Evolutionary conservation across 2,888 invertebrate genomes (phyloP).

Genomic region (Brachyptera risi): DNA sequence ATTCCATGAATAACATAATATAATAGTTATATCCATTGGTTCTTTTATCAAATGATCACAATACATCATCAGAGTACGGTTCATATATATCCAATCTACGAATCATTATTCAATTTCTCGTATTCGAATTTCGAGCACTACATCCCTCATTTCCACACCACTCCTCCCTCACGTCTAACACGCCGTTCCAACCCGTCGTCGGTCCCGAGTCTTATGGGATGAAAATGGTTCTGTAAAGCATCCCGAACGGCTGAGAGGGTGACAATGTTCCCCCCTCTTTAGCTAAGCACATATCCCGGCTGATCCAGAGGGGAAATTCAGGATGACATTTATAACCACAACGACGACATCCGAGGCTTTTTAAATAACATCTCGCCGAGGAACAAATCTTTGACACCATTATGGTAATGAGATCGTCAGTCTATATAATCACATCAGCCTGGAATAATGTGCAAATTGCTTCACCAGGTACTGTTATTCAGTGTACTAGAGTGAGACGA

Average conservation of each 20-base stretch:
- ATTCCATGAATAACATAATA: too few species aligned
- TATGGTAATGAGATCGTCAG: not conserved
- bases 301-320: not conserved
- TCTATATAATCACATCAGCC: not conserved
- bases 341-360: not conserved
- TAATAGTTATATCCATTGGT: too few species aligned
- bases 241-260: not conserved
- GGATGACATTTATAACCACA: not conserved
- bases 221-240: not conserved
- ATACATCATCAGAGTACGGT: too few species aligned
- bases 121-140: too few species aligned
- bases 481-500: too few species aligned
- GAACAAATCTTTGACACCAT: not conserved
- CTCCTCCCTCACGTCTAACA: too few species aligned
- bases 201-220: not conserved
- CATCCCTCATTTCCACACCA: too few species aligned
- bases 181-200: too few species aligned
- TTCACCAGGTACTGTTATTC: not conserved
- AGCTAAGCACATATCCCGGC: not conserved
- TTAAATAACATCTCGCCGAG: not conserved
- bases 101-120: too few species aligned
- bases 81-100: too few species aligned
- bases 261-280: not conserved
- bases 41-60: too few species aligned
- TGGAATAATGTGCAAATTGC: constrained; percentile 6